phyloP scores from a whole-genome alignment of 2,797 vertebrate species.

The Periophthalmus magnuspinnatus region DNA sequence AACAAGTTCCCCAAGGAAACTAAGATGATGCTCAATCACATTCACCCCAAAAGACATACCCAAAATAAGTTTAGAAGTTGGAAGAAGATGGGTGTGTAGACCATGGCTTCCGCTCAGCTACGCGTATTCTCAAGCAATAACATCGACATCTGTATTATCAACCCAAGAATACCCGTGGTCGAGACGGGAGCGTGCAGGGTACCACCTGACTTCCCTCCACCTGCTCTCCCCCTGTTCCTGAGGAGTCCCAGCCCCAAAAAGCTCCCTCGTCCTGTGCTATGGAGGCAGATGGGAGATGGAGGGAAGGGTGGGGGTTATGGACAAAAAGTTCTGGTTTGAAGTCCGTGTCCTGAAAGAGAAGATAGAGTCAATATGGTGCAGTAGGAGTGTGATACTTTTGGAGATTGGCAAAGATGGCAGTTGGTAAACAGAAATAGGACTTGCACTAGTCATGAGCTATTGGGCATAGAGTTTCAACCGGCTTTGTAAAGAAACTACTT shows the following conservation, averaged over 20 bases:
- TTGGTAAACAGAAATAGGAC: neutral
- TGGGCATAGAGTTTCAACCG: neutral
- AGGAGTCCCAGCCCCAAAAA: neutral
- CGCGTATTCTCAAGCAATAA: slow-evolving; percentile 85
- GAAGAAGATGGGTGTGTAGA: slow-evolving; percentile 5
- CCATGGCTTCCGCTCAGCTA: slow-evolving; percentile 76
- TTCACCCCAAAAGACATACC: neutral
- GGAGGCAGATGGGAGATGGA: slow-evolving; percentile 52
- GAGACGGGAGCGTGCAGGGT: slow-evolving; percentile 74
- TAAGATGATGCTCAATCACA: too few species aligned
- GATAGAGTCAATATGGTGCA: slow-evolving; percentile 25
- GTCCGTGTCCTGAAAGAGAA: slow-evolving; percentile 54
- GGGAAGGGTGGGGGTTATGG: slow-evolving; percentile 63
- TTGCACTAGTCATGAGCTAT: neutral
- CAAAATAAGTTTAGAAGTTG: neutral
- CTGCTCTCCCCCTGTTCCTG: slow-evolving; percentile 28
- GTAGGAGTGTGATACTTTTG: slow-evolving; percentile 8
- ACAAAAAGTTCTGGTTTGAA: slow-evolving; percentile 37
- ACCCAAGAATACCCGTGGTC: slow-evolving; percentile 82
- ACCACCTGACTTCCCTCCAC: slow-evolving; percentile 65
- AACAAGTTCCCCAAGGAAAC: too few species aligned
- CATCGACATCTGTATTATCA: slow-evolving; percentile 83
- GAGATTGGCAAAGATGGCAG: neutral
- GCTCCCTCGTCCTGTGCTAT: too few species aligned
- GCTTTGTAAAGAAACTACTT: neutral